Base-by-base conservation (phyloP, 2,797 vertebrate genomes). In the Myotis pilosus region DNA sequence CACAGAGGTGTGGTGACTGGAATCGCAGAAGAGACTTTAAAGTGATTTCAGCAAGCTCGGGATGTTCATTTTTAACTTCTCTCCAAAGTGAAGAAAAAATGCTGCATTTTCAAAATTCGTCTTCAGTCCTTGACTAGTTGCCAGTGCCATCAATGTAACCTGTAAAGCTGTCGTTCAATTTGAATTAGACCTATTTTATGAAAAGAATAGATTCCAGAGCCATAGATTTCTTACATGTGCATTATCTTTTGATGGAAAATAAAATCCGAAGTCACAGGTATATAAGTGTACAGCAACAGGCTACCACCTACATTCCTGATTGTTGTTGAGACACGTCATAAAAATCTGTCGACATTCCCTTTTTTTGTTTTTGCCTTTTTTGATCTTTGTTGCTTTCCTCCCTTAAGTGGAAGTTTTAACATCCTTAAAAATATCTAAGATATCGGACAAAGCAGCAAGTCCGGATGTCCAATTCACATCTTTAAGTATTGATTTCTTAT, bases 121-220 rank as follows among this genome's bases (percentile, higher is more conserved):
- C 41, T 82, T 38, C 17, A 49, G 74, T 64, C 30, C 53, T 86
- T 69, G 12, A 62, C 86, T 33, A 38, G 72, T 75, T 60, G 9
- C 16, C 30, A 79, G 17, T 79, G 86, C 30, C 30, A 83, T 22
- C 64, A 66, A 79, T 47, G n/a, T 60, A 90, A 69, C 49, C 22
- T 55, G 0, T 71, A 91, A 95, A 88, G 20, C n/a, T 60, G 12
- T 53, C 55, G 49, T 91, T 93, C 41, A 60, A 11, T 72, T 81
- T 87, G 72, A 92, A 79, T 93, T 82, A 57, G 17, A 23, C 20
- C 9, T 19, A 78, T 94, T 72, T 78, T 68, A 66, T 72, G 13
- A n/a, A 83, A 93, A 57, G 44, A 93, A 87, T 60, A 75, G n/a
- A 87, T 80, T 94, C 68, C 28, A 87, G 53, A 94, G 64, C 33